Evolutionary conservation across 1,140 invertebrate species (phyloP).

Genomic region (Calephelis virginiensis): DNA sequence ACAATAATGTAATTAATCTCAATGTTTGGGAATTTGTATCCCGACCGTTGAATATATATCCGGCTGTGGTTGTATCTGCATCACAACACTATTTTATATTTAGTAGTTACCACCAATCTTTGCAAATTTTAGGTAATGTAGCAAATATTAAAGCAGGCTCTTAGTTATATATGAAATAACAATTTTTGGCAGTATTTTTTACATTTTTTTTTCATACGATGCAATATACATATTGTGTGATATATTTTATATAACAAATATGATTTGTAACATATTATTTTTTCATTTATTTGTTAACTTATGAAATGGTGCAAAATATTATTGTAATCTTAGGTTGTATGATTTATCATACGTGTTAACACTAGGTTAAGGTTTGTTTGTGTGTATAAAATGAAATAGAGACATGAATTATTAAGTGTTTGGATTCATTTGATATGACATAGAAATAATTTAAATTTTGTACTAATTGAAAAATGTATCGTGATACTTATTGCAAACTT

Average conservation of each 20-base stretch:
- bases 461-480: neutral
- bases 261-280: neutral
- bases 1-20: slow-evolving; percentile 31
- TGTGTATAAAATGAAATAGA: neutral
- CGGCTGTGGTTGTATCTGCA: slow-evolving; percentile 64
- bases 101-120: slow-evolving; percentile 18
- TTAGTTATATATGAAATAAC: neutral
- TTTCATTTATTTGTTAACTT: slow-evolving; percentile 4
- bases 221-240: no score
- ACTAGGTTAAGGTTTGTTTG: slow-evolving; percentile 3
- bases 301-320: slow-evolving; percentile 14
- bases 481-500: no score
- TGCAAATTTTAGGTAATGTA: slow-evolving; percentile 1
- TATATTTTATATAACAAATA: neutral
- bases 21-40: slow-evolving; percentile 26
- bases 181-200: slow-evolving; percentile 15
- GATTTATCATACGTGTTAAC: neutral
- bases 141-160: slow-evolving; percentile 4
- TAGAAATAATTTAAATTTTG: neutral
- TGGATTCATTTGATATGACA: neutral
- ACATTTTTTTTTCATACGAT: neutral
- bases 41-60: slow-evolving; percentile 32
- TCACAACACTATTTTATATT: slow-evolving; percentile 47
- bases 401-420: slow-evolving; percentile 4
- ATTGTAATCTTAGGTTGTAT: slow-evolving; percentile 15